Evolutionary conservation across 2,888 invertebrate genomes (phyloP).

Genomic region (Mermis nigrescens): DNA sequence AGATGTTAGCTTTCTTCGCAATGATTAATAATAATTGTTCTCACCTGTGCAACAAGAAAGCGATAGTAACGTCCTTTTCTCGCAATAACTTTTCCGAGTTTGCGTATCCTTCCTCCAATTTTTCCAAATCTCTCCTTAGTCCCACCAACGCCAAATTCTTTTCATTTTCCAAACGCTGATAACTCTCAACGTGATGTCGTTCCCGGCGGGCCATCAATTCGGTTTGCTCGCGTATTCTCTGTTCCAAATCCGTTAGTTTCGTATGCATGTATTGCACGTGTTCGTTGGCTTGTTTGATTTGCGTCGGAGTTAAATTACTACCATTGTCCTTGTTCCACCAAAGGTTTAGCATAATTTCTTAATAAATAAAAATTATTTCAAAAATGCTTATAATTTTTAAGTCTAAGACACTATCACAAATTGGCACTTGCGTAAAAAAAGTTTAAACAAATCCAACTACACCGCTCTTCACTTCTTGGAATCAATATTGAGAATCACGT

Average conservation of each 20-base stretch:
- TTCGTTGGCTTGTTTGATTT: conserved; percentile 14
- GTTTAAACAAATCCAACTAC: no score
- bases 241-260: conserved; percentile 12
- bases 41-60: conserved; percentile 10
- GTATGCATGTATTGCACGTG: conserved; percentile 10
- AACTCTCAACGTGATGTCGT: background rate
- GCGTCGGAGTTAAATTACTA: background rate
- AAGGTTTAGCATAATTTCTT: background rate
- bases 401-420: no score
- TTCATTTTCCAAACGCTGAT: background rate
- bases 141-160: background rate
- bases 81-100: background rate
- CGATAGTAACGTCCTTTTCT: conserved; percentile 11
- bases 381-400: no score
- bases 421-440: no score
- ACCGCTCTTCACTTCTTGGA: no score
- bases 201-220: conserved; percentile 13
- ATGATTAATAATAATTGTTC: background rate
- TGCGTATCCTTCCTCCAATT: background rate
- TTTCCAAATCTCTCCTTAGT: background rate
- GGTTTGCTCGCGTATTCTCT: conserved; percentile 9
- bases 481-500: no score
- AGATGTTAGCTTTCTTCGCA: no score
- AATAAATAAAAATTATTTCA: no score
- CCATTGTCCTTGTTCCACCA: background rate